phyloP scores from a whole-genome alignment of 2,113 vertebrate species.

The Trogon surrucura region DNA sequence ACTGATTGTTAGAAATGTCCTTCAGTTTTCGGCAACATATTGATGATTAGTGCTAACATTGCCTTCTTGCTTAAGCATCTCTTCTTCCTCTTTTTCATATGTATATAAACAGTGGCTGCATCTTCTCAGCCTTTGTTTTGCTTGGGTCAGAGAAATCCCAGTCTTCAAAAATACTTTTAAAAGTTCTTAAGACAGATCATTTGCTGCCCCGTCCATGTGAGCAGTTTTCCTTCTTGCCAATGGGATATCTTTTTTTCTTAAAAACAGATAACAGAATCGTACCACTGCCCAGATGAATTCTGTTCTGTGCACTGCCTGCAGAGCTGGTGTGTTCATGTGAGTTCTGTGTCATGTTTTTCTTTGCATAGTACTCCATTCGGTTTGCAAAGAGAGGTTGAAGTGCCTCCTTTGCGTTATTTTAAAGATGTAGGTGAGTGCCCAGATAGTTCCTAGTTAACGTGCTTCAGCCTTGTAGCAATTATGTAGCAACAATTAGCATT shows the following conservation, averaged over 20 bases:
- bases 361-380: not conserved
- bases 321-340: not conserved
- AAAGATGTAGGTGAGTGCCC: not conserved
- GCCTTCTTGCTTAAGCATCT: not conserved
- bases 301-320: not conserved
- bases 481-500: conserved; percentile 33
- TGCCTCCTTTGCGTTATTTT: not conserved
- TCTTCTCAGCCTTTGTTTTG: not conserved
- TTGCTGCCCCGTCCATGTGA: not conserved
- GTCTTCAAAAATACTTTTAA: not conserved
- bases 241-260: not conserved
- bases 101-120: not conserved
- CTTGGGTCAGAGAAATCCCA: not conserved
- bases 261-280: not conserved
- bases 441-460: conserved; percentile 15
- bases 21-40: not conserved
- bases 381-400: not conserved
- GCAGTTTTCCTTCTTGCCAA: not conserved
- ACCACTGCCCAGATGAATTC: not conserved
- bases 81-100: not conserved
- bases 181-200: not conserved
- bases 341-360: not conserved
- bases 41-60: not conserved
- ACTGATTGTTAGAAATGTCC: not conserved
- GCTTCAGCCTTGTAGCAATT: conserved; percentile 49